Conservation (phyloP, 2,888 invertebrate species). For the Polyommatus iphigenia region DNA sequence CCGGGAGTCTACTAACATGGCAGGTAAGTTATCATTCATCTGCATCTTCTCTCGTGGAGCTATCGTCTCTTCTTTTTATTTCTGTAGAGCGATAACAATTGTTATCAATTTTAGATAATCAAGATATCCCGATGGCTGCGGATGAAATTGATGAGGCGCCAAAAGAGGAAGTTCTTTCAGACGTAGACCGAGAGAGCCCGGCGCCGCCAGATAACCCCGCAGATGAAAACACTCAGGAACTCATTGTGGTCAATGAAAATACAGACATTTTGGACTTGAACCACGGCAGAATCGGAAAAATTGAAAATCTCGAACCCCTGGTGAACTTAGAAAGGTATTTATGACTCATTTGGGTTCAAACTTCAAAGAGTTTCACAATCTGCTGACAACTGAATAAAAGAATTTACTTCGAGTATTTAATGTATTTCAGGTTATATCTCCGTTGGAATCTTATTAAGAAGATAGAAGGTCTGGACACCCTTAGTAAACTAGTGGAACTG, state of each 20-base stretch:
- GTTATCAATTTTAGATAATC: conserved; percentile 47
- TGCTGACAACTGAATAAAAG: no score
- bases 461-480: conserved; percentile 91
- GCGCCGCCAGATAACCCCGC: conserved; percentile 52
- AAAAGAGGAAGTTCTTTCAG: conserved; percentile 42
- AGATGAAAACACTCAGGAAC: conserved; percentile 77
- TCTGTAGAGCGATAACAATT: neutral
- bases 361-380: neutral
- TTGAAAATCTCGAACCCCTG: conserved; percentile 91
- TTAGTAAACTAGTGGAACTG: conserved; percentile 90
- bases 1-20: conserved; percentile 32
- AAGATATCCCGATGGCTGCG: conserved; percentile 48
- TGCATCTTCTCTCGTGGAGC: neutral
- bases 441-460: conserved; percentile 97
- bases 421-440: conserved; percentile 83
- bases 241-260: conserved; percentile 83
- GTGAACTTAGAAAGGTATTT: conserved; percentile 83
- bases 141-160: conserved; percentile 46
- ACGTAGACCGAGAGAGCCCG: conserved; percentile 46
- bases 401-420: no score
- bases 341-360: neutral
- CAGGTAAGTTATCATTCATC: conserved; percentile 35
- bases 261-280: conserved; percentile 91
- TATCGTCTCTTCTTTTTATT: neutral
- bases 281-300: conserved; percentile 91